Evolutionary conservation across 2,797 vertebrate genomes (phyloP).

Genomic region (Crax fasciolata): DNA sequence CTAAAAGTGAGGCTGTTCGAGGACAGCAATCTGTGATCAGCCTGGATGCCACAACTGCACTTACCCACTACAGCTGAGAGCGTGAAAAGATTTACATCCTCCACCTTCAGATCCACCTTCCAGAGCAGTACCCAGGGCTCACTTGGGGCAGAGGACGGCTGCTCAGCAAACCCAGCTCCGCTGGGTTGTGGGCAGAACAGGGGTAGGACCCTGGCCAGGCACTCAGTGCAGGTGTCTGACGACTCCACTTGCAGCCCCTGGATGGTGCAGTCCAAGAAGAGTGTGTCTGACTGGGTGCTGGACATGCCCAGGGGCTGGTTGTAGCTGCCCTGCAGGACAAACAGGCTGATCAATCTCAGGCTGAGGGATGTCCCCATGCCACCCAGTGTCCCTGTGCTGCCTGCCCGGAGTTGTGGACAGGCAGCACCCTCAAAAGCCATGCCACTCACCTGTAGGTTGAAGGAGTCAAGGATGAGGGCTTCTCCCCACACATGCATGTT

Average conservation of each 20-base stretch:
- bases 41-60: slow-evolving; percentile 84
- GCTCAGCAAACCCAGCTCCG: slow-evolving; percentile 30
- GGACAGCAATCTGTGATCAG: slow-evolving; percentile 18
- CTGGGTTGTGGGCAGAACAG: slow-evolving; percentile 71
- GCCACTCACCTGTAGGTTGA: slow-evolving; percentile 89
- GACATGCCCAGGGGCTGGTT: slow-evolving; percentile 86
- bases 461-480: slow-evolving; percentile 92
- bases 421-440: not conserved
- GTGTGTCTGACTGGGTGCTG: slow-evolving; percentile 83
- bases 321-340: slow-evolving; percentile 89
- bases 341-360: not conserved
- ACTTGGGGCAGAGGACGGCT: not conserved
- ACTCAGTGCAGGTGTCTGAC: slow-evolving; percentile 93
- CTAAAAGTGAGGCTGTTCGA: fast-evolving
- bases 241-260: slow-evolving; percentile 94
- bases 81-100: slow-evolving; percentile 94
- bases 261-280: slow-evolving; percentile 91
- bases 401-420: fast-evolving
- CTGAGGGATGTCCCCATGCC: not conserved
- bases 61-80: slow-evolving; percentile 92
- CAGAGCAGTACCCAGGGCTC: slow-evolving; percentile 85
- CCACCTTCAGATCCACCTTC: slow-evolving; percentile 92
- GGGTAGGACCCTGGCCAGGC: slow-evolving; percentile 91
- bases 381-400: fast-evolving
- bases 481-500: slow-evolving; percentile 98